Percentiles rank a stretch among this genome's conserved stretches.
phyloP scores from a whole-genome alignment of 2,888 invertebrate species.

The Gastracanthus pulcherrimus region DNA sequence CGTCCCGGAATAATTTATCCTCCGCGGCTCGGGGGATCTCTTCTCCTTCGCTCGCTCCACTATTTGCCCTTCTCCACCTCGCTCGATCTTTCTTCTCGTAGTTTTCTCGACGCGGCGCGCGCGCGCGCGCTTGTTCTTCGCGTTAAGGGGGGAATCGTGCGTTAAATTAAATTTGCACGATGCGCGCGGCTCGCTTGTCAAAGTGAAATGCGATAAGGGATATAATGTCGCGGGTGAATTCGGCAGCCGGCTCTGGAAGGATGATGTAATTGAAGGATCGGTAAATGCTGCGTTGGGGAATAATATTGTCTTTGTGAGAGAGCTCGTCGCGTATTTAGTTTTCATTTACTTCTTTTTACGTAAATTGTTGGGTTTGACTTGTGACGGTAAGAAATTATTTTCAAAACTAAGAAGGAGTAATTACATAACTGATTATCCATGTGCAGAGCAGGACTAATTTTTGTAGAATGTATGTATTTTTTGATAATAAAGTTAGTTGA shows the following conservation, averaged over 20 bases:
- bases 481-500: too few species aligned
- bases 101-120: conserved; percentile 17
- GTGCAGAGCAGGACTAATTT: too few species aligned
- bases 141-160: conserved; percentile 39
- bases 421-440: too few species aligned
- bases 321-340: too few species aligned
- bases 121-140: conserved; percentile 36
- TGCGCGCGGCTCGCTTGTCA: not conserved
- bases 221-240: conserved; percentile 6
- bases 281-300: too few species aligned
- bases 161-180: conserved; percentile 53
- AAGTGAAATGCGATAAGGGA: conserved; percentile 5
- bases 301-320: too few species aligned
- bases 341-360: too few species aligned
- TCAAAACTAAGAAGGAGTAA: too few species aligned
- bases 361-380: too few species aligned
- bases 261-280: not conserved
- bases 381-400: too few species aligned
- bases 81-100: conserved; percentile 1
- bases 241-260: too few species aligned
- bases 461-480: too few species aligned
- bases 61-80: conserved; percentile 26
- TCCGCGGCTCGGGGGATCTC: conserved; percentile 18
- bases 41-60: not conserved
- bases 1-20: conserved; percentile 70